A percentile compares a stretch with the other conserved stretches of the same genome.
Conservation (phyloP, 2,797 vertebrate species). For the Austrolebias charrua region DNA sequence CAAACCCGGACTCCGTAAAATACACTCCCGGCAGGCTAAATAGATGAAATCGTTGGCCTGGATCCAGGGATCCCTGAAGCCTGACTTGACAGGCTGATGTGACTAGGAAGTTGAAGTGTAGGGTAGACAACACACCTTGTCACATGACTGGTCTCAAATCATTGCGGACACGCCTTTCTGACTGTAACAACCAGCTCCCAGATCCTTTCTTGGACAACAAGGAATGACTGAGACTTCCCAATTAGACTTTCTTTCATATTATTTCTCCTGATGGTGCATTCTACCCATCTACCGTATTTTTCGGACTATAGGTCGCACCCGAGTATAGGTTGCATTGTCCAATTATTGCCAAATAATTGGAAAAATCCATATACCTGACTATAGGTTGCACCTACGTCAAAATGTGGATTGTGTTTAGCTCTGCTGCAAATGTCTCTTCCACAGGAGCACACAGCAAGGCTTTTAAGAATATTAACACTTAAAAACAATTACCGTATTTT, state of each 20-base stretch:
- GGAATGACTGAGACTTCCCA: constrained; percentile 54
- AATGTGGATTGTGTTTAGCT: too few relatives aligned
- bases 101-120: constrained; percentile 47
- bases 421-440: too few relatives aligned
- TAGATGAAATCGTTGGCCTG: constrained; percentile 61
- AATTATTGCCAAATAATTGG: too few relatives aligned
- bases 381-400: too few relatives aligned
- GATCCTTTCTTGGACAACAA: constrained; percentile 31
- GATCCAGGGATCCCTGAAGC: constrained; percentile 57
- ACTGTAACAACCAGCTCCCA: constrained; percentile 37
- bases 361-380: too few relatives aligned
- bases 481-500: too few relatives aligned
- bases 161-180: constrained; percentile 55
- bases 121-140: constrained; percentile 36
- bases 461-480: too few relatives aligned
- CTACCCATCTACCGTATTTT: constrained; percentile 35
- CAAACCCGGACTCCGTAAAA: constrained; percentile 59
- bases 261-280: constrained; percentile 31
- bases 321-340: too few relatives aligned
- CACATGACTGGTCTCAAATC: constrained; percentile 59
- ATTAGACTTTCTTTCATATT: constrained; percentile 39
- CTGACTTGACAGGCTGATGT: constrained; percentile 59
- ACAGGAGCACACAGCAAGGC: too few relatives aligned
- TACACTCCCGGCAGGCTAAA: constrained; percentile 49
- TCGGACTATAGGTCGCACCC: too few relatives aligned